These are phyloP conservation scores for Acanthurus leucopareius DNA, from an alignment of 2,797 vertebrate genomes.

Conservation along the genomic window DNA sequence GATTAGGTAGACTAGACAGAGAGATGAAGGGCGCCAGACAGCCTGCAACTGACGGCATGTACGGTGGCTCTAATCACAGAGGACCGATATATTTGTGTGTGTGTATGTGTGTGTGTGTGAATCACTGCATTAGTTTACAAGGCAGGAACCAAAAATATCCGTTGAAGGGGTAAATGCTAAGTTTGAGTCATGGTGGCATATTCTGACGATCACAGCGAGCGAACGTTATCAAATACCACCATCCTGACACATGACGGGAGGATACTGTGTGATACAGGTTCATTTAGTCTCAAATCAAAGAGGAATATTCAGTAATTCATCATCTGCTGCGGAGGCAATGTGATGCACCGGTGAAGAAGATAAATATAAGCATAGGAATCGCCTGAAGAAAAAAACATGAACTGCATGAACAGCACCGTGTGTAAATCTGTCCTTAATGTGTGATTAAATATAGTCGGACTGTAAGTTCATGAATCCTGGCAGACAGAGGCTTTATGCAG, in stretches of 20 bases:
- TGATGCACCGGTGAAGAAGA: neutral
- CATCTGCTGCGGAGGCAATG: neutral
- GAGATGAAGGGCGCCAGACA: constrained; percentile 34
- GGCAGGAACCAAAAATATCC: constrained; percentile 38
- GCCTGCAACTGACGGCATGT: constrained; percentile 27
- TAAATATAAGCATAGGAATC: constrained; percentile 11
- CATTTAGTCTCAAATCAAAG: constrained; percentile 18
- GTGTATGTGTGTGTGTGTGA: constrained; percentile 7
- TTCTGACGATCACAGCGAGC: constrained; percentile 18
- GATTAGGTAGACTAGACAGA: constrained; percentile 33
- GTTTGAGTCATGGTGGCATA: constrained; percentile 35
- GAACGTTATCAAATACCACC: constrained; percentile 49
- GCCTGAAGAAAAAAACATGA: neutral
- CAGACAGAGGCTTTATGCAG: neutral
- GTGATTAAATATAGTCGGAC: neutral
- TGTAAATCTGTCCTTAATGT: neutral
- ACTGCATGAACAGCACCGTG: neutral
- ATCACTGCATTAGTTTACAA: constrained; percentile 32
- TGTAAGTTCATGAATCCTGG: neutral
- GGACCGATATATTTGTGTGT: constrained; percentile 15
- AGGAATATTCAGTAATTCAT: constrained; percentile 20
- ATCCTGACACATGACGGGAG: constrained; percentile 37
- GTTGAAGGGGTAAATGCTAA: constrained; percentile 41
- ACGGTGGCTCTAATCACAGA: constrained; percentile 22
- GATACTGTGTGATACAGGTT: constrained; percentile 30